These are phyloP conservation scores for Rallus limicola DNA, from an alignment of 2,113 vertebrate species.

Conservation along the genomic window DNA sequence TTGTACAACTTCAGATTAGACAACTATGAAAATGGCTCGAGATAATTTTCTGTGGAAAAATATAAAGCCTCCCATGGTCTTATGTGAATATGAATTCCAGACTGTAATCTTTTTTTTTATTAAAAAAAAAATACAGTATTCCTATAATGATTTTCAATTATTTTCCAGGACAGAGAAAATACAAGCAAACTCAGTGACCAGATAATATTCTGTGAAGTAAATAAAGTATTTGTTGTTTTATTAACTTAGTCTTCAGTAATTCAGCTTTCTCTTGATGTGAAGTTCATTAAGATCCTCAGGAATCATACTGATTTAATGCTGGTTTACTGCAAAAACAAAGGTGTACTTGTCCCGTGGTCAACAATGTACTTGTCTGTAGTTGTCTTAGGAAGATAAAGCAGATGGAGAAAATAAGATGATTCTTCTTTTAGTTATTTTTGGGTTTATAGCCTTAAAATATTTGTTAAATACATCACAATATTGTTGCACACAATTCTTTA, in stretches of 20 bases:
- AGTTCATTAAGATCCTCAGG: background rate
- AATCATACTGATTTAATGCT: background rate
- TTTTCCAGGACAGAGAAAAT: background rate
- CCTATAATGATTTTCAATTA: background rate
- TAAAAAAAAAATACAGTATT: background rate
- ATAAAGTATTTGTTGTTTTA: background rate
- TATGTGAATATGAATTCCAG: background rate
- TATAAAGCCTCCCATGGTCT: background rate
- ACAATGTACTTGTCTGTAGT: background rate
- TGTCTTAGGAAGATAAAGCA: background rate
- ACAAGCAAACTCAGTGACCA: background rate
- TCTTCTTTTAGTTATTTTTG: background rate
- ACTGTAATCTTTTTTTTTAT: accelerated
- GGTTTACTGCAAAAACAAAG: background rate
- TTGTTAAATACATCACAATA: background rate
- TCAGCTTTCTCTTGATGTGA: background rate
- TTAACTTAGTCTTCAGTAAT: background rate
- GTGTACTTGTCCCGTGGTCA: background rate
- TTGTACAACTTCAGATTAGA: background rate
- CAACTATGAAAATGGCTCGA: background rate
- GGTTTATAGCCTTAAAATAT: background rate
- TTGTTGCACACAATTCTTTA: background rate
- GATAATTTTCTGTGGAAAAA: background rate
- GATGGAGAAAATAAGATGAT: background rate
- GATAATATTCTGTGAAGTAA: background rate